phyloP scores from a whole-genome alignment of 2,888 invertebrate genomes.

The Phrixothrix hirtus region DNA sequence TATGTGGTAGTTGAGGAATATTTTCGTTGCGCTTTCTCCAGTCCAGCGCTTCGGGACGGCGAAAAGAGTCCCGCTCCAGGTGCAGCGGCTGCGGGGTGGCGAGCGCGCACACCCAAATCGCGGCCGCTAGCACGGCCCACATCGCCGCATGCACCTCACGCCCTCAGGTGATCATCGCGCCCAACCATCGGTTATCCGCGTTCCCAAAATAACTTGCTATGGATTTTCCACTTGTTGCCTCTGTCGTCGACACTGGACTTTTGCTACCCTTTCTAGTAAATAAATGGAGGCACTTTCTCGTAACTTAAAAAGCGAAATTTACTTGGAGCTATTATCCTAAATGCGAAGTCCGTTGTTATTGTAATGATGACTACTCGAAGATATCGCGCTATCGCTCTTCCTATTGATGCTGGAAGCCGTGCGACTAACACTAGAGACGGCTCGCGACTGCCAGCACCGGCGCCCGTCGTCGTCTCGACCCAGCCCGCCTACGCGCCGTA shows the following conservation, averaged over 20 bases:
- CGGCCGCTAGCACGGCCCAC: constrained; percentile 53
- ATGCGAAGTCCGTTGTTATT: too few relatives aligned
- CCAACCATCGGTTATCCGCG: constrained; percentile 44
- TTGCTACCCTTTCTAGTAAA: constrained; percentile 29
- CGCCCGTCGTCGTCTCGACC: constrained; percentile 47
- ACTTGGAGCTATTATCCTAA: not conserved
- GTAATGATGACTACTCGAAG: constrained; percentile 9
- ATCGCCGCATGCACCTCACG: constrained; percentile 48
- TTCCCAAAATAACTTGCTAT: constrained; percentile 40
- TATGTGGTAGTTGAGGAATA: constrained; percentile 35
- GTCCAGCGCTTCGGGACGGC: constrained; percentile 37
- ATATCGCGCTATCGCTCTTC: constrained; percentile 28
- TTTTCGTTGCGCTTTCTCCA: constrained; percentile 41
- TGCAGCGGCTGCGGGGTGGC: constrained; percentile 54
- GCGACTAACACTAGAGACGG: constrained; percentile 47
- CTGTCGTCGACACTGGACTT: constrained; percentile 26
- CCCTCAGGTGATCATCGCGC: constrained; percentile 52
- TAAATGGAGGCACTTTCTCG: constrained; percentile 26
- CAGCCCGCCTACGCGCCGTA: constrained; percentile 46
- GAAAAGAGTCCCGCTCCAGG: constrained; percentile 50
- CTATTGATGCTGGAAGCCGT: constrained; percentile 31
- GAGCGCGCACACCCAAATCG: constrained; percentile 54
- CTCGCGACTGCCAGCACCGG: constrained; percentile 56
- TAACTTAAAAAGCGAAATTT: not conserved
- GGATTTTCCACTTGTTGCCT: constrained; percentile 49